Conservation (phyloP, 2,113 vertebrate genomes). For the Atractosteus spatula region DNA sequence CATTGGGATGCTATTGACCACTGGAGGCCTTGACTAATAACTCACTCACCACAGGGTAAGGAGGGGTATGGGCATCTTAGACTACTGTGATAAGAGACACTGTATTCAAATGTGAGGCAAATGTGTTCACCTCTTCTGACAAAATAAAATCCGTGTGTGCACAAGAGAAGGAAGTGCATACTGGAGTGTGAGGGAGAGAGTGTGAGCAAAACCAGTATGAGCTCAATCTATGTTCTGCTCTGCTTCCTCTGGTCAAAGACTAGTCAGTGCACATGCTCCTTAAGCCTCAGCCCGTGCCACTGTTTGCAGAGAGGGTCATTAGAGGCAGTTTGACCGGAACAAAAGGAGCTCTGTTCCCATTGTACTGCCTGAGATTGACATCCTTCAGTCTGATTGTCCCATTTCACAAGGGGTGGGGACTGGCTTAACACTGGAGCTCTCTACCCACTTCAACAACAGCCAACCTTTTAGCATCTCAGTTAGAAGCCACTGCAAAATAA, state of each 20-base stretch:
- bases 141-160: too few species aligned
- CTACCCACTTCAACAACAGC: slow-evolving; percentile 32
- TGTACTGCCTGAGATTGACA: slow-evolving; percentile 75
- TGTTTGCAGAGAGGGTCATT: slow-evolving; percentile 85
- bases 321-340: slow-evolving; percentile 83
- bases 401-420: slow-evolving; percentile 42
- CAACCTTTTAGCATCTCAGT: slow-evolving; percentile 55
- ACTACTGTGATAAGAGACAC: too few species aligned
- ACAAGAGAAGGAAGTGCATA: neutral
- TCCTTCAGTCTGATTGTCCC: slow-evolving; percentile 49
- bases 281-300: slow-evolving; percentile 69
- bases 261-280: slow-evolving; percentile 75
- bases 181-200: neutral
- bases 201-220: neutral
- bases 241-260: slow-evolving; percentile 78
- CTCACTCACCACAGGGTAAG: too few species aligned
- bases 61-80: too few species aligned
- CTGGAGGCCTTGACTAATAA: too few species aligned
- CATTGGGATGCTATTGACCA: too few species aligned
- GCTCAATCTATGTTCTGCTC: slow-evolving; percentile 61
- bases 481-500: slow-evolving; percentile 59
- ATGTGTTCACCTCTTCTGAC: too few species aligned
- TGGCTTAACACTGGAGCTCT: slow-evolving; percentile 42
- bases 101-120: too few species aligned
- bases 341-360: slow-evolving; percentile 90